These are phyloP conservation scores for Nomada fucata DNA, from an alignment of 2,888 invertebrate genomes.

Conservation along the genomic window DNA sequence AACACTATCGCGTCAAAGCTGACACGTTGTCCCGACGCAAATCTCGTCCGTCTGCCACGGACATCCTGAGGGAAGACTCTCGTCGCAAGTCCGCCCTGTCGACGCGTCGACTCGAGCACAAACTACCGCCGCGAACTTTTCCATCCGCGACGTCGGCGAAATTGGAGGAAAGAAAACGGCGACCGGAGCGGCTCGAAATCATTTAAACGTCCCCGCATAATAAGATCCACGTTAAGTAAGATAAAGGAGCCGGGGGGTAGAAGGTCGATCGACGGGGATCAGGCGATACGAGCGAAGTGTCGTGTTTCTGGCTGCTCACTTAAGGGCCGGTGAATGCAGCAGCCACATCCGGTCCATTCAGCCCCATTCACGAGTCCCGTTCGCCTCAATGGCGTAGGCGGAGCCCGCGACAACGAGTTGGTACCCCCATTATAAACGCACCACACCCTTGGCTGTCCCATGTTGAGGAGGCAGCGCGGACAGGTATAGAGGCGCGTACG, in stretches of 20 bases:
- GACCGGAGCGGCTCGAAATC: constrained; percentile 38
- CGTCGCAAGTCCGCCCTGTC: not conserved
- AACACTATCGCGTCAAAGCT: not conserved
- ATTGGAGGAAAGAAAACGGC: not conserved
- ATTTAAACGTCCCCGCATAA: constrained; percentile 60
- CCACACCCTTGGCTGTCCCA: constrained; percentile 55
- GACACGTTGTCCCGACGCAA: not conserved
- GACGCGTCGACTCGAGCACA: not conserved
- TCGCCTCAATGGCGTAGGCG: constrained; percentile 79
- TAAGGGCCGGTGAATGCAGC: constrained; percentile 80
- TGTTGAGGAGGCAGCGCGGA: constrained; percentile 48
- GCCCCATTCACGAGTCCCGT: constrained; percentile 70
- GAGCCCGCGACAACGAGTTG: constrained; percentile 73
- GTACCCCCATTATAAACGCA: constrained; percentile 66
- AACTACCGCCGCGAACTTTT: constrained; percentile 1
- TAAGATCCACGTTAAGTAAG: constrained; percentile 63
- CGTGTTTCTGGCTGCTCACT: constrained; percentile 83
- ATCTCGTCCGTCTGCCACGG: not conserved
- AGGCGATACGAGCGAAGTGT: constrained; percentile 80
- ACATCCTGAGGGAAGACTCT: constrained; percentile 1
- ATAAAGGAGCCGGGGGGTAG: constrained; percentile 59
- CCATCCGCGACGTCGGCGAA: not conserved
- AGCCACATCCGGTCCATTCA: constrained; percentile 84
- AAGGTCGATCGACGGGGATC: constrained; percentile 66
- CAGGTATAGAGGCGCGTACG: constrained; percentile 57